Base-by-base conservation (phyloP, 2,113 vertebrate species). In the Patagioenas fasciata region DNA sequence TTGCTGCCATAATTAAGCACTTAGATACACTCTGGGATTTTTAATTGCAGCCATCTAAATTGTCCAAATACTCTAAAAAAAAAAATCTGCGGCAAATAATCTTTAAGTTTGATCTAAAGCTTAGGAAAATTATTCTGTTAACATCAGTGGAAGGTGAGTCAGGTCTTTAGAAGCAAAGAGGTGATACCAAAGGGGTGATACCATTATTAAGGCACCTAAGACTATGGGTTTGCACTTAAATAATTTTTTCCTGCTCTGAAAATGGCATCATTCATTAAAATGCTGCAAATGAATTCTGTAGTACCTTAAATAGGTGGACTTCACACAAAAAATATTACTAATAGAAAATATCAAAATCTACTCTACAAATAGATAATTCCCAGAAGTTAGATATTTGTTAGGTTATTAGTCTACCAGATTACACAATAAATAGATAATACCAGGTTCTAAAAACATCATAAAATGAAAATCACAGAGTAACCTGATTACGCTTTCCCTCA, bases 381-480 rank as follows among this genome's bases (percentile, higher is more conserved):
- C 67, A 17, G 4, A 74, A 94, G 89, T 87, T 71, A 82, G 71
- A 70, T 78, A 69, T 61, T 56, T 88, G 31, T 72, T 54, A 77
- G 53, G 75, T 74, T 93, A 86, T 91, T 66, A 95, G 72, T 81
- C 74, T 57, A 89, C 58, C 54, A 93, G 94, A 95, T 64, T 91
- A 81, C 71, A 82, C 23, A 61, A 69, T 62, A 91, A 91, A 81
- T 53, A 96, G 79, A 93, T 85, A 87, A 60, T 28, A 72, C 67
- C 12, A 32, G 73, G 61, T 54, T 82, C 85, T 54, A 40, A 89
- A 95, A 83, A 79, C 61, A 95, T 29, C 62, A n/a, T 54, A 80
- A 96, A 91, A 82, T 56, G 28, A 67, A 93, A 89, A 81, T 60
- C 72, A 67, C 9, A 51, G 65, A 80, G 69, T 56, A 91, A 95